Evolutionary conservation across 2,113 vertebrate genomes (phyloP).

Genomic region (Labeo rohita): DNA sequence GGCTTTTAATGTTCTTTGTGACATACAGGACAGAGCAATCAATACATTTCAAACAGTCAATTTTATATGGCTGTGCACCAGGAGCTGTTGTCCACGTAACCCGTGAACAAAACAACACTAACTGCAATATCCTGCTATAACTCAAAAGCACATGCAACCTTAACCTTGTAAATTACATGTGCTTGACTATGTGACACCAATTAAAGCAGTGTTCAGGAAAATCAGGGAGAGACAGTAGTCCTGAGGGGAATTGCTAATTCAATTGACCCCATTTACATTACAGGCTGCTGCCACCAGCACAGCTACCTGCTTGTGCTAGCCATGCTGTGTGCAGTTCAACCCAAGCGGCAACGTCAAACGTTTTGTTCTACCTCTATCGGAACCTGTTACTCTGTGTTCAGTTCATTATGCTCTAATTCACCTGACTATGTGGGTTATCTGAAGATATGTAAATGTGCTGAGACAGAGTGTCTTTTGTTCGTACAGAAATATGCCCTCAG

Average conservation of each 20-base stretch:
- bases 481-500: not conserved
- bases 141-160: conserved; percentile 12
- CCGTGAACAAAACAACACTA: not conserved
- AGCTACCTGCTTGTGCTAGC: conserved; percentile 5
- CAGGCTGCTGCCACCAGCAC: conserved; percentile 32
- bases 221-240: conserved; percentile 46
- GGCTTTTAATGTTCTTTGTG: not conserved
- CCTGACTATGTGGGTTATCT: not conserved
- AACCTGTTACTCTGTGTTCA: conserved; percentile 12
- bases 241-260: conserved; percentile 61
- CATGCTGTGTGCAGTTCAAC: not conserved
- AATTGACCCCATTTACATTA: conserved; percentile 64
- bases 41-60: conserved; percentile 31
- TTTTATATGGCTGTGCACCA: conserved; percentile 22
- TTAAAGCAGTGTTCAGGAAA: conserved; percentile 57
- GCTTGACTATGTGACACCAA: conserved; percentile 58
- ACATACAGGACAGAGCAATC: conserved; percentile 13
- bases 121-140: not conserved
- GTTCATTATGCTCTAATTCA: conserved; percentile 16
- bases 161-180: conserved; percentile 41
- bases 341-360: not conserved
- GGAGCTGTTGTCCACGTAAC: not conserved
- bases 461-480: not conserved
- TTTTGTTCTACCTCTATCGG: conserved; percentile 3
- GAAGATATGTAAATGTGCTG: conserved; percentile 12